A percentile compares a stretch with the other conserved stretches of the same genome.
Evolutionary conservation across 2,113 vertebrate species (phyloP).

Genomic region (Cromileptes altivelis): DNA sequence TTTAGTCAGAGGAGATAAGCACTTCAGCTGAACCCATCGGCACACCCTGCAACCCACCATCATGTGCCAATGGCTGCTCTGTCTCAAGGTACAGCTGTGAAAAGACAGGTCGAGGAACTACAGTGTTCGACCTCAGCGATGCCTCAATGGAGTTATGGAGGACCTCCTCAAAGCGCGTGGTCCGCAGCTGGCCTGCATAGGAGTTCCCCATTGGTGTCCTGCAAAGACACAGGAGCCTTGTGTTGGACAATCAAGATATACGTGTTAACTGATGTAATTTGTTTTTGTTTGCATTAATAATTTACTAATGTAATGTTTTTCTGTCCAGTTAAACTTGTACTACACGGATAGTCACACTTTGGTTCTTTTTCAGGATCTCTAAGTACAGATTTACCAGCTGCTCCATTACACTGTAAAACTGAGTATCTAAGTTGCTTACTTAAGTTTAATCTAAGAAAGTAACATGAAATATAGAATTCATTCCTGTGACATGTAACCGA

Average conservation of each 20-base stretch:
- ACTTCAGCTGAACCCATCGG: neutral
- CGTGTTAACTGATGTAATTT: neutral
- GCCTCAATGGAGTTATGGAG: constrained; percentile 97
- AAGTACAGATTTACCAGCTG: neutral
- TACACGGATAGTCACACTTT: neutral
- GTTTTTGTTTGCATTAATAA: neutral
- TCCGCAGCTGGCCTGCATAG: constrained; percentile 94
- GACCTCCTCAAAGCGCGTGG: constrained; percentile 95
- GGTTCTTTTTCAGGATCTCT: neutral
- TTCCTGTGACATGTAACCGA: neutral
- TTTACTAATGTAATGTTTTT: neutral
- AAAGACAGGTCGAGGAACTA: constrained; percentile 94
- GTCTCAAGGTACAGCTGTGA: constrained; percentile 96
- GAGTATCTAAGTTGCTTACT: neutral
- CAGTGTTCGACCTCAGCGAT: constrained; percentile 93
- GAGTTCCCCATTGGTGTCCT: constrained; percentile 95
- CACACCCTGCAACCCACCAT: constrained; percentile 84
- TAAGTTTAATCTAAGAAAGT: neutral
- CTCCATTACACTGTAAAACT: neutral
- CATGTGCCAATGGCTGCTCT: constrained; percentile 87
- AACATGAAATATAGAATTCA: neutral
- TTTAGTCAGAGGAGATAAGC: neutral
- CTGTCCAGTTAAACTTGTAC: neutral
- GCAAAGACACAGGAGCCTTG: constrained; percentile 27
- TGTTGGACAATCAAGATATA: neutral